Evolutionary conservation across 1,140 invertebrate species (phyloP).

Genomic region (Arion vulgaris): DNA sequence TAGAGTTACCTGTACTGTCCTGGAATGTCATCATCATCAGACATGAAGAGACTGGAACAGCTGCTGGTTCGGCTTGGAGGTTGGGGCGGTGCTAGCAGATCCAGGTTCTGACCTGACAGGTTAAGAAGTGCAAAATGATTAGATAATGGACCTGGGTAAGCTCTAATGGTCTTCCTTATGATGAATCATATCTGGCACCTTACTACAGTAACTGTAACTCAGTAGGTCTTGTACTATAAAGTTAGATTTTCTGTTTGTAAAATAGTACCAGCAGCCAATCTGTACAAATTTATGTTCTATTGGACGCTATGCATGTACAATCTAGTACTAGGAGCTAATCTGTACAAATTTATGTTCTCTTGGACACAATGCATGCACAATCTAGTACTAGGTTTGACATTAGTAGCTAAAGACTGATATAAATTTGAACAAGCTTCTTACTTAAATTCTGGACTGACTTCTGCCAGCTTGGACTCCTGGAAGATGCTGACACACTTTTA

Average conservation of each 20-base stretch:
- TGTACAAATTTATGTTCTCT: too few species aligned
- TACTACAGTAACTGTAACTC: too few species aligned
- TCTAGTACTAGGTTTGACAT: too few species aligned
- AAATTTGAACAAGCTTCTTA: neutral
- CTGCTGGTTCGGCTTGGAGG: slow-evolving; percentile 51
- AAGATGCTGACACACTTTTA: neutral
- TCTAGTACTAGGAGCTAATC: too few species aligned
- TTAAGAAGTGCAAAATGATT: neutral
- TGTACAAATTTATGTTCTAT: too few species aligned
- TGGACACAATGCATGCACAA: too few species aligned
- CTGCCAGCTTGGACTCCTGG: slow-evolving; percentile 12
- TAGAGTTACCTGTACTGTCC: slow-evolving; percentile 38
- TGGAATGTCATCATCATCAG: slow-evolving; percentile 40
- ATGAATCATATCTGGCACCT: too few species aligned
- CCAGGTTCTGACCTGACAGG: slow-evolving; percentile 36
- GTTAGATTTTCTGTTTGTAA: too few species aligned
- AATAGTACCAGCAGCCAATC: neutral
- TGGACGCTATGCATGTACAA: too few species aligned
- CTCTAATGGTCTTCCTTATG: too few species aligned
- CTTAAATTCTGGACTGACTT: neutral
- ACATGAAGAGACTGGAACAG: slow-evolving; percentile 45
- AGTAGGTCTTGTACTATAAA: neutral
- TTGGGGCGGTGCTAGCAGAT: slow-evolving; percentile 53
- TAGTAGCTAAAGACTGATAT: too few species aligned
- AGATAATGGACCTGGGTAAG: neutral